phyloP scores from a whole-genome alignment of 2,888 invertebrate genomes.

The Eupeodes luniger region DNA sequence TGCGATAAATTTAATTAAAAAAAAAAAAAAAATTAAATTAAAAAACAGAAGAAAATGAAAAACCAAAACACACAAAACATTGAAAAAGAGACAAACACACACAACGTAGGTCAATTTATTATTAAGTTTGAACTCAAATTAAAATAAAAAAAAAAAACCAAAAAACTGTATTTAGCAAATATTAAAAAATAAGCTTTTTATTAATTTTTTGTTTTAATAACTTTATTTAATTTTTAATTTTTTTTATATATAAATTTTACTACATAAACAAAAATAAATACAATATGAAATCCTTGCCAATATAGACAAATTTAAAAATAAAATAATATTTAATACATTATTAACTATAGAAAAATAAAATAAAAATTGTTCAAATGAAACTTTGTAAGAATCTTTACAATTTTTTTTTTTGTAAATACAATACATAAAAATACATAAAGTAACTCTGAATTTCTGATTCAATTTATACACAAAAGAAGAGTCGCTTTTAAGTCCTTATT shows the following conservation, averaged over 20 bases:
- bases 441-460: not conserved
- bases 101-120: conserved; percentile 65
- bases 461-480: not conserved
- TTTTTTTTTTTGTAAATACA: conserved; percentile 27
- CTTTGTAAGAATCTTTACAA: conserved; percentile 32
- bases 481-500: not conserved
- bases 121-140: conserved; percentile 56
- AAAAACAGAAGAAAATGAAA: too few relatives aligned
- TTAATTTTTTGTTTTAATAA: not conserved
- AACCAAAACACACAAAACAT: conserved; percentile 27
- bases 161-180: conserved; percentile 16
- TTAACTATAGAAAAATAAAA: not conserved
- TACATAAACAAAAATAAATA: conserved; percentile 33
- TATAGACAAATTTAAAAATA: conserved; percentile 59
- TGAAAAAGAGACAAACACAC: conserved; percentile 14
- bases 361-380: conserved; percentile 24
- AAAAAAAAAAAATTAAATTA: not conserved
- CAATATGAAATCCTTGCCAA: conserved; percentile 73
- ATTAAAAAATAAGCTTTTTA: not conserved
- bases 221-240: conserved; percentile 15
- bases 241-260: conserved; percentile 7
- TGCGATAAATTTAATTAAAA: conserved; percentile 51
- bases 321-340: conserved; percentile 42
- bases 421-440: not conserved
- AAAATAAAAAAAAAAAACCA: not conserved